Percentiles rank a stretch among this genome's conserved stretches.
These are phyloP conservation scores for Anthonomus grandis DNA, from an alignment of 1,140 invertebrate species.

Conservation along the genomic window DNA sequence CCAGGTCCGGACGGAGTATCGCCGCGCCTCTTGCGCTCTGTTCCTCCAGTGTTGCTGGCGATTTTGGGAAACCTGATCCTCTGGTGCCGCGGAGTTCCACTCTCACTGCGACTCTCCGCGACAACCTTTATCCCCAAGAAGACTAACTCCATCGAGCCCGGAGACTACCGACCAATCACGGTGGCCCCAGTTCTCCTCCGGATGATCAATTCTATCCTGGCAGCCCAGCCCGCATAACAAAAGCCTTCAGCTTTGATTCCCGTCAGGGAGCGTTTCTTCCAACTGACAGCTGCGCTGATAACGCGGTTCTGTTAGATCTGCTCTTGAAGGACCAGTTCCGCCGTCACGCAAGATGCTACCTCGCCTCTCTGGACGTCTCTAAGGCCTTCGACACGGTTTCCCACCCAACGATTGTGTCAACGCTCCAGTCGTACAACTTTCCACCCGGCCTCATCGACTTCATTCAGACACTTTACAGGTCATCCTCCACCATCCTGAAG, in stretches of 20 bases:
- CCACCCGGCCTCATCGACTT: constrained; percentile 4
- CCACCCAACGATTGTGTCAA: constrained; percentile 13
- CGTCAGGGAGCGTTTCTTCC: not conserved
- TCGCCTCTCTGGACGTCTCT: constrained; percentile 6
- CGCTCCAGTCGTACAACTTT: constrained; percentile 13
- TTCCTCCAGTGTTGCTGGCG: not conserved
- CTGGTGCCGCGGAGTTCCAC: not conserved
- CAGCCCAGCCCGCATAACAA: not conserved
- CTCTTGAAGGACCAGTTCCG: not conserved
- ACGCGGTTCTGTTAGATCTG: not conserved
- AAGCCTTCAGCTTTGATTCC: not conserved
- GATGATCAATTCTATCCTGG: not conserved
- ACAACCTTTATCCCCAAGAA: constrained; percentile 5
- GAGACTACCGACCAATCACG: not conserved
- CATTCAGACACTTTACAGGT: constrained; percentile 13
- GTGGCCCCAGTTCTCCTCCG: not conserved
- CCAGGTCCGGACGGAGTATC: not conserved
- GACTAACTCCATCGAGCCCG: not conserved
- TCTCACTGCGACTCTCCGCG: not conserved
- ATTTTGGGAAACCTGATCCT: not conserved
- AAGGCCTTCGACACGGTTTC: constrained; percentile 28
- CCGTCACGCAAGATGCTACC: not conserved
- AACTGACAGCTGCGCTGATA: constrained; percentile 1
- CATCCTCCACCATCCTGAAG: constrained; percentile 23
- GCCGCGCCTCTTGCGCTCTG: not conserved